Conservation (phyloP, 2,888 invertebrate species). For the Drosophila barbarae region DNA sequence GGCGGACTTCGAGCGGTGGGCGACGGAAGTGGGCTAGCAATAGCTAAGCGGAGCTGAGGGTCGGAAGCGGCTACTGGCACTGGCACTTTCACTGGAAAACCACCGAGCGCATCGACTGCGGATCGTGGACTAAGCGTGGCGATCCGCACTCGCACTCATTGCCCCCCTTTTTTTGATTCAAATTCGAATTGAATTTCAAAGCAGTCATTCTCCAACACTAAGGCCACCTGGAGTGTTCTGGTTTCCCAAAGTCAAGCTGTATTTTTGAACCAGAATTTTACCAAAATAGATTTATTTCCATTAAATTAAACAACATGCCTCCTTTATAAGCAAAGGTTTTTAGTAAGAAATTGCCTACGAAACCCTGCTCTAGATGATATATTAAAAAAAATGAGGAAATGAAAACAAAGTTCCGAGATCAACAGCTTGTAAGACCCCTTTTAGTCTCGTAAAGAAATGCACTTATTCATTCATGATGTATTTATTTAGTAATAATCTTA, state of each 20-base stretch:
- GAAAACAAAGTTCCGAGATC: background rate
- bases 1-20: slow-evolving; percentile 25
- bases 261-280: too few species aligned
- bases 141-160: slow-evolving; percentile 14
- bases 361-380: too few species aligned
- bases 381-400: background rate
- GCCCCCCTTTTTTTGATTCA: slow-evolving; percentile 23
- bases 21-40: slow-evolving; percentile 2
- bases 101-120: slow-evolving; percentile 39
- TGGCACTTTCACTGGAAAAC: slow-evolving; percentile 13
- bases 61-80: slow-evolving; percentile 1
- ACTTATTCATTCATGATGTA: slow-evolving; percentile 29
- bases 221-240: background rate
- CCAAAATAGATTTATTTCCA: background rate
- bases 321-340: background rate
- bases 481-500: slow-evolving; percentile 48
- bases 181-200: slow-evolving; percentile 38
- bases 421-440: background rate
- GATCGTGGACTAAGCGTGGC: slow-evolving; percentile 41
- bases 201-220: slow-evolving; percentile 11
- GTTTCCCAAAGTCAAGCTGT: background rate
- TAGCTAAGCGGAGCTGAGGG: background rate
- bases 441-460: slow-evolving; percentile 4
- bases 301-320: too few species aligned
- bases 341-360: background rate